phyloP scores from a whole-genome alignment of 2,113 vertebrate genomes.

The Parus major region DNA sequence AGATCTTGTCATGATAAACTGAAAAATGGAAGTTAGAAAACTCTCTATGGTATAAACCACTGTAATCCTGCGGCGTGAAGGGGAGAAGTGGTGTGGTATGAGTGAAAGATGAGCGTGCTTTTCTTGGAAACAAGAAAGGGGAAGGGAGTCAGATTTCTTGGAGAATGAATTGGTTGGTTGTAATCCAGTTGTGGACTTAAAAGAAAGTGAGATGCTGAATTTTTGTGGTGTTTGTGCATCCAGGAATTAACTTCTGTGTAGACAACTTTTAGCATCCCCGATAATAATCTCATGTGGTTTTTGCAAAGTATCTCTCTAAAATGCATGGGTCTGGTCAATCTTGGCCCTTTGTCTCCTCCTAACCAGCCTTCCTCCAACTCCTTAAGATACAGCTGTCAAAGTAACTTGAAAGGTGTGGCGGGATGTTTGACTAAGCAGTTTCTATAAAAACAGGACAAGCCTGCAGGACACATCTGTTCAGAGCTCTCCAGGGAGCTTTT shows the following conservation, averaged over 20 bases:
- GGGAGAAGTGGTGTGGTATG: neutral
- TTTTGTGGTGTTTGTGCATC: neutral
- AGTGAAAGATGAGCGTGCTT: neutral
- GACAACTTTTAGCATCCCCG: neutral
- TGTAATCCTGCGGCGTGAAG: neutral
- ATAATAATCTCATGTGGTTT: neutral
- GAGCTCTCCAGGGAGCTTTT: neutral
- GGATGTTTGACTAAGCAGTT: neutral
- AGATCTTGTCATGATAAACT: neutral
- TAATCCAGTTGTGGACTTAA: neutral
- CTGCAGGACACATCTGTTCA: neutral
- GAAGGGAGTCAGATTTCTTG: neutral
- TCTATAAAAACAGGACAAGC: neutral
- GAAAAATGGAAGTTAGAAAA: neutral
- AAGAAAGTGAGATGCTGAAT: neutral
- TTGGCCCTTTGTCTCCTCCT: neutral
- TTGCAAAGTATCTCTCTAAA: neutral
- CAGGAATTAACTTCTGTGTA: neutral
- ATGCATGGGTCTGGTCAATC: neutral
- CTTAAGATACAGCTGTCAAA: neutral
- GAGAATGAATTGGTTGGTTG: fast-evolving
- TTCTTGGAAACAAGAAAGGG: neutral
- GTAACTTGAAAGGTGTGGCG: neutral
- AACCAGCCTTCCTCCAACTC: neutral
- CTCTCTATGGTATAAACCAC: neutral